Evolutionary conservation across 2,113 vertebrate species (phyloP).

Genomic region (Eudyptes chrysolophus): DNA sequence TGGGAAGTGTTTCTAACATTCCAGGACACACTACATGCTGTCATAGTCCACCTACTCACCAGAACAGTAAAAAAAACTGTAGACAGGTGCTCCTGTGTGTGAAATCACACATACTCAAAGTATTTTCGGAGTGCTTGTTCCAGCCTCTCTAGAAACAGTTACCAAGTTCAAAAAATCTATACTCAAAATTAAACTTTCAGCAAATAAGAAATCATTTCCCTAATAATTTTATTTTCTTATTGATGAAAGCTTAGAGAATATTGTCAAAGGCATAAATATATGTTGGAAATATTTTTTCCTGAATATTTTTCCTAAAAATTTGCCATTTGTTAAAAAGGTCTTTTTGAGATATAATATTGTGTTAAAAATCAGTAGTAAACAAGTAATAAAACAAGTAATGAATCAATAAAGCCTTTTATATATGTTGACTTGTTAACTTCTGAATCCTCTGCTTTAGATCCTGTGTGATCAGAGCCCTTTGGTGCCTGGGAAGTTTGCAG

Average conservation of each 20-base stretch:
- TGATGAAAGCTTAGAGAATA: not conserved
- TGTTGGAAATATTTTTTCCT: not conserved
- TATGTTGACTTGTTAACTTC: not conserved
- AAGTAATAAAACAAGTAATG: not conserved
- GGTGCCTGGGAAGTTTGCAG: not conserved
- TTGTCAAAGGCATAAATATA: not conserved
- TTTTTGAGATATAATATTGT: not conserved
- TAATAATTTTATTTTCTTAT: not conserved
- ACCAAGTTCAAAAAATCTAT: not conserved
- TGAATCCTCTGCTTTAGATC: not conserved
- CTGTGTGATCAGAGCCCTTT: not conserved
- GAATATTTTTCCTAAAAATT: not conserved
- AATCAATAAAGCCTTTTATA: not conserved
- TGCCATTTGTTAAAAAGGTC: not conserved
- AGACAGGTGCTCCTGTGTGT: not conserved
- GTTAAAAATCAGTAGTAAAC: not conserved
- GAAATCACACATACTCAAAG: not conserved
- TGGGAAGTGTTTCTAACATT: not conserved
- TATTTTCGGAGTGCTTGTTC: not conserved
- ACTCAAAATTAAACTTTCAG: not conserved
- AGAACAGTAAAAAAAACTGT: not conserved
- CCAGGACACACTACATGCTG: not conserved
- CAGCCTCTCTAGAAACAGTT: not conserved
- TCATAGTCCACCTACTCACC: not conserved
- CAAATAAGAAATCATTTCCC: not conserved